phyloP scores from a whole-genome alignment of 2,113 vertebrate species.

The Thomomys bottae region DNA sequence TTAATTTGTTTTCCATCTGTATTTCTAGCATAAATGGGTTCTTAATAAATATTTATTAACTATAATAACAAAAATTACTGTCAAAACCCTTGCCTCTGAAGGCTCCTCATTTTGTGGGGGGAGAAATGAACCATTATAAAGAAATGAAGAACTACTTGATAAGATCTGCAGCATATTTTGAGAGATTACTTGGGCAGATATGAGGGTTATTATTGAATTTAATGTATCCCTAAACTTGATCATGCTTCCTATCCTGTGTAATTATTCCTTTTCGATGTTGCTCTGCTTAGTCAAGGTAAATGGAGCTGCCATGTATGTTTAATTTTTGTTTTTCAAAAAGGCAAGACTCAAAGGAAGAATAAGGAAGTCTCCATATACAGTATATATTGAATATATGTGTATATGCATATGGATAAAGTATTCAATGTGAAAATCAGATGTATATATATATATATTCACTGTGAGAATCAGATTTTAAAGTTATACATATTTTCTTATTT shows the following conservation, averaged over 20 bases:
- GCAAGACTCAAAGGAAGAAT: constrained; percentile 63
- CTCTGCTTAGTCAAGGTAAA: constrained; percentile 53
- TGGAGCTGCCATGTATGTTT: constrained; percentile 53
- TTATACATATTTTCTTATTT: constrained; percentile 65
- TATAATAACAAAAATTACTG: constrained; percentile 24
- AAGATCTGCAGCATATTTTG: constrained; percentile 15
- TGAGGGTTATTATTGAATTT: neutral
- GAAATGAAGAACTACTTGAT: constrained; percentile 4
- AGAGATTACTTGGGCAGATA: neutral
- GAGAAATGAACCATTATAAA: neutral
- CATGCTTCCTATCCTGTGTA: constrained; percentile 54
- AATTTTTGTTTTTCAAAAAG: constrained; percentile 73
- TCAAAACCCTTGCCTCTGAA: neutral
- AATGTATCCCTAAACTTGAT: neutral
- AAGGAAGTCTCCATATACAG: constrained; percentile 39
- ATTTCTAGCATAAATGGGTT: neutral
- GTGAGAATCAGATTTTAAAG: constrained; percentile 68
- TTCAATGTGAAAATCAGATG: no score
- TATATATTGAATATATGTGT: no score
- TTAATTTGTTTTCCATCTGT: constrained; percentile 17
- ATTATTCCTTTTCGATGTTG: neutral
- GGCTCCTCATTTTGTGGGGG: neutral
- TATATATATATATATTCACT: constrained; percentile 28
- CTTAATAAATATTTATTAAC: constrained; percentile 30
- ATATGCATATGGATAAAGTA: no score